phyloP scores from a whole-genome alignment of 2,888 invertebrate species.

The Drosophila parthenogenetica region DNA sequence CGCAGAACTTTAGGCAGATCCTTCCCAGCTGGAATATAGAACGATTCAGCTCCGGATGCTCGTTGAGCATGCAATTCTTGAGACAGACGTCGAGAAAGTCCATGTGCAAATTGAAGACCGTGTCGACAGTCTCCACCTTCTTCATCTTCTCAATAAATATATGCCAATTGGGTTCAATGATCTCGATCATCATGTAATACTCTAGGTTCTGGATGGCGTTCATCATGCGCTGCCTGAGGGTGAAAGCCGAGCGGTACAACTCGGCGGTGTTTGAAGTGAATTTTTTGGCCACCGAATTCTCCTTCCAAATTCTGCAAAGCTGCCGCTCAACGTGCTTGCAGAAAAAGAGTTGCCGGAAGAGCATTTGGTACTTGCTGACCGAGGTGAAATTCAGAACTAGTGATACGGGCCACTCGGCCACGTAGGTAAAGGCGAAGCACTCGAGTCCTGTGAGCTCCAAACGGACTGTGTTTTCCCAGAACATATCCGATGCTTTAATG shows the following conservation, averaged over 20 bases:
- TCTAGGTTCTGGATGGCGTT: slow-evolving; percentile 98
- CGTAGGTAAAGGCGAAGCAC: slow-evolving; percentile 96
- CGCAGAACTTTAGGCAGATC: slow-evolving; percentile 95
- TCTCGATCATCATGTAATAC: slow-evolving; percentile 99
- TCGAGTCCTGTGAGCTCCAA: slow-evolving; percentile 92
- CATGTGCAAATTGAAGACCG: slow-evolving; percentile 94
- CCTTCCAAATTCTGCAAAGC: slow-evolving; percentile 93
- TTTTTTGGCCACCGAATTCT: slow-evolving; percentile 95
- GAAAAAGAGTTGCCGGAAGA: slow-evolving; percentile 97
- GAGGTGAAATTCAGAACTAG: slow-evolving; percentile 96
- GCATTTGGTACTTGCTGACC: slow-evolving; percentile 97
- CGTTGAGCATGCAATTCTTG: slow-evolving; percentile 97
- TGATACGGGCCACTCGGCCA: slow-evolving; percentile 98
- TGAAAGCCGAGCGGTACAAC: slow-evolving; percentile 94
- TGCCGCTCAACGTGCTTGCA: slow-evolving; percentile 98
- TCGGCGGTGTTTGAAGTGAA: slow-evolving; percentile 89
- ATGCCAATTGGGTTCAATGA: slow-evolving; percentile 98
- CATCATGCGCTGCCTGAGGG: slow-evolving; percentile 96
- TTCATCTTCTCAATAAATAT: slow-evolving; percentile 93
- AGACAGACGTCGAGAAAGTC: slow-evolving; percentile 96
- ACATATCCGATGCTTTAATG: slow-evolving; percentile 87
- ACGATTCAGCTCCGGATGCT: slow-evolving; percentile 91
- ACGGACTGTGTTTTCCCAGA: slow-evolving; percentile 89
- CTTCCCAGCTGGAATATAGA: slow-evolving; percentile 94
- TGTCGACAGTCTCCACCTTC: slow-evolving; percentile 94